phyloP scores from a whole-genome alignment of 2,797 vertebrate genomes.

The Phataginus tricuspis region DNA sequence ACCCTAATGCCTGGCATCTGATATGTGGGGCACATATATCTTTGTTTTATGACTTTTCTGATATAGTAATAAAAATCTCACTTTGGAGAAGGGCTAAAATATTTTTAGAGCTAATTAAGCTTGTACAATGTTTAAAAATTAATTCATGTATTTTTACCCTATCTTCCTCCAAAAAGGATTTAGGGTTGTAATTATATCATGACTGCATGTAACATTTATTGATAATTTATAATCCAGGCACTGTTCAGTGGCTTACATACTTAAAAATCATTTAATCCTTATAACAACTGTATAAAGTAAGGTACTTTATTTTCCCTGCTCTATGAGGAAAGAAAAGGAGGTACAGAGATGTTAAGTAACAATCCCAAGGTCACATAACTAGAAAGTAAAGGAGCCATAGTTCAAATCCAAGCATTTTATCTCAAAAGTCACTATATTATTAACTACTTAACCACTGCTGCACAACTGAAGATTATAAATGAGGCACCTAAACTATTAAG shows the following conservation, averaged over 20 bases:
- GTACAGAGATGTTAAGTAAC: background rate
- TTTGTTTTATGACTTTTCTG: slow-evolving; percentile 27
- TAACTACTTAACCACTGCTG: background rate
- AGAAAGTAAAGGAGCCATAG: background rate
- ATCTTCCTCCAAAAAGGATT: background rate
- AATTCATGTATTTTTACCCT: background rate
- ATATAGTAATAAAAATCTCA: background rate
- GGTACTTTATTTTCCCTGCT: background rate
- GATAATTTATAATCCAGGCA: background rate
- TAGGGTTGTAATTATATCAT: background rate
- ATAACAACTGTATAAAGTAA: background rate
- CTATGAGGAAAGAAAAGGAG: background rate
- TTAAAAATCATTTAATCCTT: background rate
- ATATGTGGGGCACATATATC: background rate
- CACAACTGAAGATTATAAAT: slow-evolving; percentile 56
- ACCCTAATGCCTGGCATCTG: background rate
- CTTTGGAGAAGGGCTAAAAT: background rate
- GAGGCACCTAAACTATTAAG: slow-evolving; percentile 3
- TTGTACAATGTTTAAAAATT: background rate
- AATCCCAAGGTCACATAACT: background rate
- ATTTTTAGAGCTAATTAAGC: background rate
- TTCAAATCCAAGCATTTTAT: slow-evolving; percentile 15
- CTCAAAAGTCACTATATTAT: background rate
- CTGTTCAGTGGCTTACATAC: background rate
- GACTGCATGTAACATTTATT: background rate